A percentile compares a stretch with the other conserved stretches of the same genome.
phyloP scores from a whole-genome alignment of 2,888 invertebrate genomes.

The Troides oblongomaculatus region DNA sequence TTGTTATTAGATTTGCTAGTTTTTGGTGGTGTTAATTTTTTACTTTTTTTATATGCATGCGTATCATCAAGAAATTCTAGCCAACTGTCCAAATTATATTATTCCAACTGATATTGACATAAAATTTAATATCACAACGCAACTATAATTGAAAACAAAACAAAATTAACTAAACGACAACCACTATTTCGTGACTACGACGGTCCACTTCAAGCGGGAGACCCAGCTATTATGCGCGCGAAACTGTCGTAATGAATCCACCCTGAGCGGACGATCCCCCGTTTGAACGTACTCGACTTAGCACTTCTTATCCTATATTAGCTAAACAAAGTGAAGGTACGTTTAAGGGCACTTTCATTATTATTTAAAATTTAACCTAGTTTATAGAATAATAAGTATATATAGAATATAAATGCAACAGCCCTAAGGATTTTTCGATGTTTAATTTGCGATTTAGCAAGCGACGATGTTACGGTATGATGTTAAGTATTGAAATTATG shows the following conservation, averaged over 20 bases:
- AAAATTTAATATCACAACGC: neutral
- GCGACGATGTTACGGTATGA: neutral
- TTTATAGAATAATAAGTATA: neutral
- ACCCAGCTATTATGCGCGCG: neutral
- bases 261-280: neutral
- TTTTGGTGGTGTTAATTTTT: neutral
- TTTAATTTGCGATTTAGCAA: neutral
- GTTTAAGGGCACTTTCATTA: constrained; percentile 24
- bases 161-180: neutral
- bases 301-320: constrained; percentile 3
- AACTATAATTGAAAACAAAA: neutral
- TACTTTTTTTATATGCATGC: neutral
- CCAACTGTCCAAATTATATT: neutral
- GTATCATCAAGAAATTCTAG: neutral
- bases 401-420: constrained; percentile 6
- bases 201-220: neutral
- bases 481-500: neutral
- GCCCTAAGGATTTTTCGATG: neutral
- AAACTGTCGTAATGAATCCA: neutral
- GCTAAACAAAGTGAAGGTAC: constrained; percentile 17
- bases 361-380: constrained; percentile 1
- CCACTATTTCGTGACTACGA: neutral
- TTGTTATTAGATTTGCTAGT: constrained; percentile 2
- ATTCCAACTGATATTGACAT: neutral
- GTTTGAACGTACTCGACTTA: neutral